Evolutionary conservation across 2,797 vertebrate genomes (phyloP).

Genomic region (Brotula barbata): DNA sequence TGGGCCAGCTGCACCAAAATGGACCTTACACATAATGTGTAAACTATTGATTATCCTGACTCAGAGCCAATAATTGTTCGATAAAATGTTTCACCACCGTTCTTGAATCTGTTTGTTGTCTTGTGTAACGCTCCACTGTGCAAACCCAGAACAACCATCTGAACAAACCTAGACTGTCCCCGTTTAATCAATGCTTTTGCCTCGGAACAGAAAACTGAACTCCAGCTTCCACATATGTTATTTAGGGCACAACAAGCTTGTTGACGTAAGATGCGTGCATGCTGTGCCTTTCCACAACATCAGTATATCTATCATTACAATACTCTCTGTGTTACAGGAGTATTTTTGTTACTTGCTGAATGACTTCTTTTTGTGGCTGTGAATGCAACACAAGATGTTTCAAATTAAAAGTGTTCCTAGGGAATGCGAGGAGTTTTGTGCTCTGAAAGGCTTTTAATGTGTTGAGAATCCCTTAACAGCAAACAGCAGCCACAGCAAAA

Average conservation of each 20-base stretch:
- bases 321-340: too few species aligned
- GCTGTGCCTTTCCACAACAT: too few species aligned
- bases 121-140: neutral
- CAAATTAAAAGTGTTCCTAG: too few species aligned
- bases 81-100: conserved; percentile 24
- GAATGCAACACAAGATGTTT: too few species aligned
- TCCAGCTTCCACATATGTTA: neutral
- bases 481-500: neutral
- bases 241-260: too few species aligned
- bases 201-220: conserved; percentile 2
- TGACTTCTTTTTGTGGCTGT: too few species aligned
- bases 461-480: too few species aligned
- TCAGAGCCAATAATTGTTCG: conserved; percentile 28
- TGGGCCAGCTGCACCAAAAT: neutral
- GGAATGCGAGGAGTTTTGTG: too few species aligned
- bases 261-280: too few species aligned
- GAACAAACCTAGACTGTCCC: conserved; percentile 3
- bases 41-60: conserved; percentile 41
- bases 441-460: too few species aligned
- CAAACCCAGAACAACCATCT: conserved; percentile 3
- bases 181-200: conserved; percentile 12
- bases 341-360: too few species aligned
- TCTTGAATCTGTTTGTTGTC: conserved; percentile 15
- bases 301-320: too few species aligned
- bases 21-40: conserved; percentile 31